Conservation (phyloP, 2,113 vertebrate species). For the Trachemys scripta region DNA sequence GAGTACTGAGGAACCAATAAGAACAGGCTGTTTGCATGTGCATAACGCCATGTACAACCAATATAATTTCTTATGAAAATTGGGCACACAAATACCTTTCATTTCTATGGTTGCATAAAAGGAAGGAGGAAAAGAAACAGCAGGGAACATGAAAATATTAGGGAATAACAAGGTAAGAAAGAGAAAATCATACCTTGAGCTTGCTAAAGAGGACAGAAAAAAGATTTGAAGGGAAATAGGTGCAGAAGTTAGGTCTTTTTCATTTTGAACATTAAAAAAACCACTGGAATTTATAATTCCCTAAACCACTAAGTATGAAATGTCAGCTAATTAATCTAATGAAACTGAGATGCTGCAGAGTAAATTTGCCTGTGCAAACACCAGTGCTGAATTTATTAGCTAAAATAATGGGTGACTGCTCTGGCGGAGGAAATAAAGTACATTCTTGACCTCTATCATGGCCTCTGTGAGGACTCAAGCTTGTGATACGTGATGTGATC, state of each 20-base stretch:
- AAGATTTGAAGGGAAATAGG: neutral
- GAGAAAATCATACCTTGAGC: neutral
- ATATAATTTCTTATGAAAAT: neutral
- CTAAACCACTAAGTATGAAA: constrained; percentile 7
- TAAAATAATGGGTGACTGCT: constrained; percentile 47
- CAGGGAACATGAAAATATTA: neutral
- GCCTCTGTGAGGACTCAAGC: neutral
- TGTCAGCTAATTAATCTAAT: constrained; percentile 39
- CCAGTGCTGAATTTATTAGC: constrained; percentile 13
- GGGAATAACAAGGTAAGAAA: neutral
- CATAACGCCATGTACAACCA: neutral
- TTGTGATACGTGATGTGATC: constrained; percentile 1
- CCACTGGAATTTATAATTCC: neutral
- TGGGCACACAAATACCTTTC: neutral
- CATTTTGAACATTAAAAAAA: neutral
- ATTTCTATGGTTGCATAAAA: neutral
- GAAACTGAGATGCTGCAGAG: constrained; percentile 16
- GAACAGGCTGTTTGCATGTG: neutral
- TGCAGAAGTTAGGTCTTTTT: neutral
- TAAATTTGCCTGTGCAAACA: constrained; percentile 42
- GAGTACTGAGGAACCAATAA: neutral
- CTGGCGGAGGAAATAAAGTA: constrained; percentile 31
- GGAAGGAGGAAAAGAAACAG: neutral
- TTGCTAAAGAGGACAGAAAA: neutral
- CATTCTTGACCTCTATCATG: neutral